Base-by-base conservation (phyloP, 2,113 vertebrate species). In the Rhegmatorhina hoffmannsi region DNA sequence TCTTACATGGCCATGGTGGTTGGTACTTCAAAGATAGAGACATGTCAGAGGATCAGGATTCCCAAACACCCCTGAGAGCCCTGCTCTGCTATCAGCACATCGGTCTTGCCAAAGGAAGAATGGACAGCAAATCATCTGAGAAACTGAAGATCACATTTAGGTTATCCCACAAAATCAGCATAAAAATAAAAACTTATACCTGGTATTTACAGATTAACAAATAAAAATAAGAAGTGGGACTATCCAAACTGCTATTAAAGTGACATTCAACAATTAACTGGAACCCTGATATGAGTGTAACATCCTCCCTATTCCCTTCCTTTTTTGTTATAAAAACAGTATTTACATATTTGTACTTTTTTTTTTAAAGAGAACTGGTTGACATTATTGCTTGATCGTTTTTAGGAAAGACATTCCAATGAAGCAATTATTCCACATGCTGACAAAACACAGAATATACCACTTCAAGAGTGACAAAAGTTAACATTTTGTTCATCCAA, bases 311-410 rank as follows among this genome's bases (percentile, higher is more conserved):
- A 73, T 87, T 95, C 87, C 90, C 52, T 80, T 80, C 87, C 81
- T 49, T 88, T 92, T 47, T 79, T 72, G 29, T 84, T 50, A n/a
- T 75, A 83, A 93, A 95, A 92, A 85, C 53, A 63, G 85, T 73
- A 84, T 93, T 84, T 90, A 56, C 70, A 73, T 69, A 64, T 72
- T 81, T 68, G 84, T 63, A 67, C n/a, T 62, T 74, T 87, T 83
- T 92, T 79, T 92, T 69, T 92, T 62, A 9, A 95, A 96, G 97
- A 84, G 89, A 93, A 87, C 50, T 85, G 97, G 90, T 96, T 94
- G 94, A 90, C 84, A 74, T 98, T 98, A 98, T 98, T 98, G 98
- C 98, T 98, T 97, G 88, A 90, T 95, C 87, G 5, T 90, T 92
- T 83, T 89, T 84, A 96, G 77, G 56, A 92, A 75, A 58, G 90